Percentiles rank a stretch among this genome's conserved stretches.
Evolutionary conservation across 2,888 invertebrate genomes (phyloP).

Genomic region (Branchellion lobata): DNA sequence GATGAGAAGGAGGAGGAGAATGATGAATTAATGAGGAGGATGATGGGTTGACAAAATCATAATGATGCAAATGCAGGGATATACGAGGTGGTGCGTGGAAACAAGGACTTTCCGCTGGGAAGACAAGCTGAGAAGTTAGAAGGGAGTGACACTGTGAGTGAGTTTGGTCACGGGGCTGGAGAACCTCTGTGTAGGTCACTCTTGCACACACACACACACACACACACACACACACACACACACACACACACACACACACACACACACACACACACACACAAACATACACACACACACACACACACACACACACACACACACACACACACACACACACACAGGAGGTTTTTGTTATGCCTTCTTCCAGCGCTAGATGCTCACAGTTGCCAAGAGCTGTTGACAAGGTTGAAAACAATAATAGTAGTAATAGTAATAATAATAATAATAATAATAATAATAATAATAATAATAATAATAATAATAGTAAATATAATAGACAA

Average conservation of each 20-base stretch:
- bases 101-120: slow-evolving; percentile 94
- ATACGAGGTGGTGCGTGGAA: slow-evolving; percentile 93
- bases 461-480: no score
- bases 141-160: not conserved
- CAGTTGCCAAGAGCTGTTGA: slow-evolving; percentile 95
- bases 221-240: slow-evolving; percentile 28
- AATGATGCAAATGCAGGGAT: slow-evolving; percentile 70
- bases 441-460: no score
- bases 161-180: not conserved
- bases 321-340: slow-evolving; percentile 59
- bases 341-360: slow-evolving; percentile 99
- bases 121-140: slow-evolving; percentile 83
- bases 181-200: not conserved
- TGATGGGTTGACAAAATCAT: not conserved
- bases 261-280: slow-evolving; percentile 38
- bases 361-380: slow-evolving; percentile 92
- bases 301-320: slow-evolving; percentile 20
- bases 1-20: not conserved
- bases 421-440: no score
- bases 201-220: slow-evolving; percentile 21
- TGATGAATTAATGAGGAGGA: not conserved
- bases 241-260: slow-evolving; percentile 30
- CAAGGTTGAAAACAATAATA: slow-evolving; percentile 69
- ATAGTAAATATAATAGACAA: no score
- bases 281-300: slow-evolving; percentile 40